Conservation (phyloP, 2,888 invertebrate species). For the Tetragonula carbonaria region DNA sequence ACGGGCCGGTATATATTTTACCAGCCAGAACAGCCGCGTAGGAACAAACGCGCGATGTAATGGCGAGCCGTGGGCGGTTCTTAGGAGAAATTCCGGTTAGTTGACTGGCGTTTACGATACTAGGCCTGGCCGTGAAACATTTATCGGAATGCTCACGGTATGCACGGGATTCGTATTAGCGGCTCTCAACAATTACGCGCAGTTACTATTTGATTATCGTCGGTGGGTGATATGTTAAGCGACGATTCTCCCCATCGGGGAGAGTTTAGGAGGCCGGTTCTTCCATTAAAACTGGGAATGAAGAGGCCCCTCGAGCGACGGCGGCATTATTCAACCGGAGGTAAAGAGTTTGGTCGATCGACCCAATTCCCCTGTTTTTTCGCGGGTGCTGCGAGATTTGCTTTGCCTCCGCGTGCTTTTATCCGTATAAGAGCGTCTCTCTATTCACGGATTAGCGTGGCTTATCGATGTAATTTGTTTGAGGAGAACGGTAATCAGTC, state of each 20-base stretch:
- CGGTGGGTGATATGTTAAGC: conserved; percentile 28
- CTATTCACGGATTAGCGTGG: conserved; percentile 57
- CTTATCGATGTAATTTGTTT: conserved; percentile 60
- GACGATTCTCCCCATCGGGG: conserved; percentile 21
- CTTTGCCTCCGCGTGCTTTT: conserved; percentile 46
- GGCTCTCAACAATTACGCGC: conserved; percentile 55
- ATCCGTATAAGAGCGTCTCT: conserved; percentile 42
- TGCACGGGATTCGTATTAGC: conserved; percentile 38
- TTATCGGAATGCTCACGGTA: conserved; percentile 35
- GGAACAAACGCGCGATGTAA: conserved; percentile 28
- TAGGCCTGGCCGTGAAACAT: conserved; percentile 36
- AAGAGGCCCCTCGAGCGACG: conserved; percentile 49
- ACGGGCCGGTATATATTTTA: conserved; percentile 47
- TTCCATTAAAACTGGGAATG: conserved; percentile 46
- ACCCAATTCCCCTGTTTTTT: conserved; percentile 58
- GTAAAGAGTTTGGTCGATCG: conserved; percentile 61
- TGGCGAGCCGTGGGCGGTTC: neutral
- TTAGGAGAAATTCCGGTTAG: neutral
- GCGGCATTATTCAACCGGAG: conserved; percentile 49
- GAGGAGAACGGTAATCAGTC: conserved; percentile 56
- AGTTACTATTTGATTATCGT: conserved; percentile 66
- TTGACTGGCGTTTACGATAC: conserved; percentile 29
- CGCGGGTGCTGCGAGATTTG: conserved; percentile 36
- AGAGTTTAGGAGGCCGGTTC: conserved; percentile 26
- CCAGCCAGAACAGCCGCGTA: too few relatives aligned